Percentiles rank a stretch among this genome's conserved stretches.
phyloP scores from a whole-genome alignment of 2,797 vertebrate genomes.

The Leuciscus waleckii region DNA sequence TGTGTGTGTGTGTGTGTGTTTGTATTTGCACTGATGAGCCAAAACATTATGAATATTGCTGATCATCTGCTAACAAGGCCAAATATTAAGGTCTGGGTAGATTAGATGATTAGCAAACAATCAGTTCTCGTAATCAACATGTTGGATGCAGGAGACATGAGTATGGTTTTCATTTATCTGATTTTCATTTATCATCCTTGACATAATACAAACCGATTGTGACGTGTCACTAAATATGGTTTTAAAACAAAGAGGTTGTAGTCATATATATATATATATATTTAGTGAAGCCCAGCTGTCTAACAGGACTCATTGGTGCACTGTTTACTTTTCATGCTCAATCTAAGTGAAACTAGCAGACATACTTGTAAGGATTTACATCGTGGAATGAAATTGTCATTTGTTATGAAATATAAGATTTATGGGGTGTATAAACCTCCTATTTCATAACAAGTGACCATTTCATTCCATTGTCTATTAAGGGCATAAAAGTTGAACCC shows the following conservation, averaged over 20 bases:
- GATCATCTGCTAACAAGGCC: not conserved
- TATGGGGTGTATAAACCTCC: slow-evolving; percentile 62
- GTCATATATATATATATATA: slow-evolving; percentile 60
- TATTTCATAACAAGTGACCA: slow-evolving; percentile 62
- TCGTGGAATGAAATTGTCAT: not conserved
- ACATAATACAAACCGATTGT: not conserved
- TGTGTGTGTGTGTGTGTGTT: too few relatives aligned
- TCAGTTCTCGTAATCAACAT: not conserved
- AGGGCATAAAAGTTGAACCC: slow-evolving; percentile 61
- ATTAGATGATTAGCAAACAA: not conserved
- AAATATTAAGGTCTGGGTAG: not conserved
- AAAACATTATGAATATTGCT: not conserved
- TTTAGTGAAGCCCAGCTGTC: slow-evolving; percentile 44
- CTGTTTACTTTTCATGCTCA: slow-evolving; percentile 58
- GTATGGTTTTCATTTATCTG: too few relatives aligned
- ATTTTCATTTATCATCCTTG: not conserved
- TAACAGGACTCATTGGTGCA: slow-evolving; percentile 59
- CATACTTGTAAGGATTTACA: slow-evolving; percentile 62
- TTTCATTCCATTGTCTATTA: slow-evolving; percentile 60
- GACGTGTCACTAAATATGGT: slow-evolving; percentile 48
- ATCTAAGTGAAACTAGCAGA: slow-evolving; percentile 62
- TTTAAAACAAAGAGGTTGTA: not conserved
- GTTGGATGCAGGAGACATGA: not conserved
- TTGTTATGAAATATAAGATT: not conserved
- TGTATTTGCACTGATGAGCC: not conserved